Evolutionary conservation across 2,113 vertebrate species (phyloP).

Genomic region (Coptodon bakossiorum): DNA sequence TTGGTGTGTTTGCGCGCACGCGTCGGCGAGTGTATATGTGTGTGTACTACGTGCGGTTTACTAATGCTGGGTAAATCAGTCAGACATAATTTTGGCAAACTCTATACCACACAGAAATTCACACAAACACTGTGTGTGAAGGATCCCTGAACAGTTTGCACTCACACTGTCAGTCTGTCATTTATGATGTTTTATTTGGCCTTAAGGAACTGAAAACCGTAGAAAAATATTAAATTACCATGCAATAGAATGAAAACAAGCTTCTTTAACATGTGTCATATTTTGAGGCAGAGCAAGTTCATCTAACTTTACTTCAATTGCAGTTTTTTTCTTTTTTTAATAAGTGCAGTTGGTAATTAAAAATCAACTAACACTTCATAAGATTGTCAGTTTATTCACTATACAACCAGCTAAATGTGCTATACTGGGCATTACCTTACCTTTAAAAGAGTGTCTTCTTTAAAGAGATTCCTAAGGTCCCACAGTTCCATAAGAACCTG

Average conservation of each 20-base stretch:
- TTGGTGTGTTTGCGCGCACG: background rate
- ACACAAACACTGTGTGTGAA: background rate
- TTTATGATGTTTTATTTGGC: background rate
- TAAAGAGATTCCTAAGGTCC: background rate
- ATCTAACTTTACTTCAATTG: background rate
- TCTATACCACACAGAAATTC: background rate
- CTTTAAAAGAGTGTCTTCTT: background rate
- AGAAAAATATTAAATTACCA: background rate
- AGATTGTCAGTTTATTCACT: background rate
- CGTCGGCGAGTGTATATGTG: background rate
- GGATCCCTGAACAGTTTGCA: background rate
- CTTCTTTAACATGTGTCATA: background rate
- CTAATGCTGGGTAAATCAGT: constrained; percentile 20
- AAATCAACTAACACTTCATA: background rate
- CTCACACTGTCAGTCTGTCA: background rate
- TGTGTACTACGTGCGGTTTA: background rate
- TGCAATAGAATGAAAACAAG: background rate
- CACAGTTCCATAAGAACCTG: background rate
- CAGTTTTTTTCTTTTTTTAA: background rate
- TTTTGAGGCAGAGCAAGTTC: background rate
- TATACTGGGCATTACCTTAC: background rate
- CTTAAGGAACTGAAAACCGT: background rate
- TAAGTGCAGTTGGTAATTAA: background rate
- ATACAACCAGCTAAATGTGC: background rate
- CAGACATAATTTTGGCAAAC: constrained; percentile 20